A percentile compares a stretch with the other conserved stretches of the same genome.
Conservation (phyloP, 2,797 vertebrate species). For the Pangasius macronema region DNA sequence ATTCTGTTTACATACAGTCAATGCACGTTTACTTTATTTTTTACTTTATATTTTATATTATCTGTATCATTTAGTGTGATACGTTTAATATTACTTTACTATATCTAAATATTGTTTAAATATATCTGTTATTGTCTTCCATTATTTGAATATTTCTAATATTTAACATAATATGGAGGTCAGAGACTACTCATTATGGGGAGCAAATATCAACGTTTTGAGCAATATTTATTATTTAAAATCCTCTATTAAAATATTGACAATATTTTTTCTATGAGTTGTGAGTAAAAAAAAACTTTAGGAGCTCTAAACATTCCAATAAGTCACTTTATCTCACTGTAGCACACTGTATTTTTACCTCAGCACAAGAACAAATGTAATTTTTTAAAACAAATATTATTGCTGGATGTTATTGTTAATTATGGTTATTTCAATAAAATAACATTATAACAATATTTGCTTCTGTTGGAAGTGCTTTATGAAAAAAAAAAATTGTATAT, state of each 20-base stretch:
- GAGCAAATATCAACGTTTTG: neutral
- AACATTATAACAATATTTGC: neutral
- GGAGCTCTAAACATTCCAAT: neutral
- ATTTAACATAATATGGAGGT: neutral
- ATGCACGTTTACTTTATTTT: neutral
- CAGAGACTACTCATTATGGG: neutral
- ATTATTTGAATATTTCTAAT: neutral
- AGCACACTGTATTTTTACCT: neutral
- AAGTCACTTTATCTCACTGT: neutral
- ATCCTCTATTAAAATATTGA: neutral
- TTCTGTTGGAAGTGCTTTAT: neutral
- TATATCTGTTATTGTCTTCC: neutral
- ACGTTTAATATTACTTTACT: neutral
- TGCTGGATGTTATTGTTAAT: neutral
- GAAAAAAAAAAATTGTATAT: neutral
- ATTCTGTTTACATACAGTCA: neutral
- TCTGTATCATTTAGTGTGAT: neutral
- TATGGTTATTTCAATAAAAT: neutral
- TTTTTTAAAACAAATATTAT: neutral
- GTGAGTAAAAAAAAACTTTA: neutral
- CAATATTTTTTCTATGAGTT: neutral
- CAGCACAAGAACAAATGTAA: neutral
- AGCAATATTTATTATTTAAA: neutral
- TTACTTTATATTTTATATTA: neutral
- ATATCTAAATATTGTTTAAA: conserved; percentile 8